A percentile compares a stretch with the other conserved stretches of the same genome.
Evolutionary conservation across 2,113 vertebrate species (phyloP).

Genomic region (Lonchura striata): DNA sequence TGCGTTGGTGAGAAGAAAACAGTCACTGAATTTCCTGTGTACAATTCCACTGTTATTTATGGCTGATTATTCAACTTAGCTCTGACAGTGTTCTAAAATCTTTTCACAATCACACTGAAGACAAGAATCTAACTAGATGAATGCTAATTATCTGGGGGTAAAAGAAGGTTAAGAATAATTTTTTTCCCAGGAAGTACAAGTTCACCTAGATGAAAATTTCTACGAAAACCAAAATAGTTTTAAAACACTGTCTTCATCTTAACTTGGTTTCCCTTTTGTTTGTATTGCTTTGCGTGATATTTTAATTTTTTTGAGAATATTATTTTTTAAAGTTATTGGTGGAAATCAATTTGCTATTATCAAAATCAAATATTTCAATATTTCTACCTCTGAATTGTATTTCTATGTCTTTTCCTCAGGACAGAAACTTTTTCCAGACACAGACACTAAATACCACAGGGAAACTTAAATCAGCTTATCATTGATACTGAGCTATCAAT

Average conservation of each 20-base stretch:
- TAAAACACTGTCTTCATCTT: not conserved
- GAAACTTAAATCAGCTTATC: not conserved
- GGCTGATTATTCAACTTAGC: not conserved
- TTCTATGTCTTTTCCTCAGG: not conserved
- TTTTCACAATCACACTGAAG: not conserved
- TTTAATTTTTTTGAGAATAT: not conserved
- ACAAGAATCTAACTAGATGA: not conserved
- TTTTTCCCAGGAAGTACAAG: not conserved
- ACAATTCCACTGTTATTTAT: not conserved
- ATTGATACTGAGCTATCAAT: not conserved
- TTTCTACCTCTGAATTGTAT: not conserved
- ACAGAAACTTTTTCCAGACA: not conserved
- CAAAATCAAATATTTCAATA: not conserved
- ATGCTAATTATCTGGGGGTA: not conserved
- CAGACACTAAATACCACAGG: not conserved
- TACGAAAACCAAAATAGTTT: not conserved
- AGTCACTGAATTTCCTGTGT: not conserved
- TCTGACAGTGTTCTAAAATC: not conserved
- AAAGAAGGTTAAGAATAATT: not conserved
- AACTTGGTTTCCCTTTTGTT: not conserved
- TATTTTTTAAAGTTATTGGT: not conserved
- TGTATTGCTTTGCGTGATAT: not conserved
- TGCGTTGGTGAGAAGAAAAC: not conserved
- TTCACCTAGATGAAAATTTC: not conserved
- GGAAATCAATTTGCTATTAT: not conserved